Evolutionary conservation across 1,140 invertebrate species (phyloP).

Genomic region (Sycophila sp.): DNA sequence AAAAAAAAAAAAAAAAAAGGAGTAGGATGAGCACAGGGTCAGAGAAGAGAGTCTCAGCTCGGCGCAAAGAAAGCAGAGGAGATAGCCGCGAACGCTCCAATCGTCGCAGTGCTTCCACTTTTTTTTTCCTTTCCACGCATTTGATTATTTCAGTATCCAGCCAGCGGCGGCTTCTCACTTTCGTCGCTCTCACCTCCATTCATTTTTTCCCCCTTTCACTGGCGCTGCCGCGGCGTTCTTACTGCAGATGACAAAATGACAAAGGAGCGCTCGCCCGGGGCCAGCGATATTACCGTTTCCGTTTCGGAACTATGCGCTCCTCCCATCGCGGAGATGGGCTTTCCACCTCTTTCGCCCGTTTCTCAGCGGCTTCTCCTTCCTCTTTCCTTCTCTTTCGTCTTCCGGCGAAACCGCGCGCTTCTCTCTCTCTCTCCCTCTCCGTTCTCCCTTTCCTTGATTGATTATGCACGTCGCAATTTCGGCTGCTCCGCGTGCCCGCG

Average conservation of each 20-base stretch:
- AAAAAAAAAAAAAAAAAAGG: no score
- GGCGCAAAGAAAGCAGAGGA: no score
- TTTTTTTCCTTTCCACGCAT: background rate
- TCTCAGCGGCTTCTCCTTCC: no score
- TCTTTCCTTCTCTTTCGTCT: slow-evolving; percentile 9
- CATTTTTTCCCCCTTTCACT: slow-evolving; percentile 1
- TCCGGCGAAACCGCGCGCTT: background rate
- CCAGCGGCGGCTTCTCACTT: slow-evolving; percentile 43
- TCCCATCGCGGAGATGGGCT: slow-evolving; percentile 42
- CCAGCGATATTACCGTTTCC: slow-evolving; percentile 64
- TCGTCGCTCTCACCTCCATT: slow-evolving; percentile 37
- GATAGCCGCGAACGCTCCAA: no score
- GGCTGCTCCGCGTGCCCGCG: slow-evolving; percentile 40
- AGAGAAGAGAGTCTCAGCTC: no score
- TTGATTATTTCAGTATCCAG: slow-evolving; percentile 17
- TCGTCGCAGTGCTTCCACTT: background rate
- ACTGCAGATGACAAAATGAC: slow-evolving; percentile 62
- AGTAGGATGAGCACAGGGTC: no score
- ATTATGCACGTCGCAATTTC: slow-evolving; percentile 63
- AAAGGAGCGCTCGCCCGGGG: slow-evolving; percentile 61
- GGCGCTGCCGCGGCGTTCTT: slow-evolving; percentile 29
- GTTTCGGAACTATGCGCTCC: slow-evolving; percentile 60
- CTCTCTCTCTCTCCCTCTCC: slow-evolving; percentile 31
- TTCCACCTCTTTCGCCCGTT: background rate
- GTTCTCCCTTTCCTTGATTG: slow-evolving; percentile 55